Evolutionary conservation across 2,888 invertebrate genomes (phyloP).

Genomic region (Ectropis crepuscularia): DNA sequence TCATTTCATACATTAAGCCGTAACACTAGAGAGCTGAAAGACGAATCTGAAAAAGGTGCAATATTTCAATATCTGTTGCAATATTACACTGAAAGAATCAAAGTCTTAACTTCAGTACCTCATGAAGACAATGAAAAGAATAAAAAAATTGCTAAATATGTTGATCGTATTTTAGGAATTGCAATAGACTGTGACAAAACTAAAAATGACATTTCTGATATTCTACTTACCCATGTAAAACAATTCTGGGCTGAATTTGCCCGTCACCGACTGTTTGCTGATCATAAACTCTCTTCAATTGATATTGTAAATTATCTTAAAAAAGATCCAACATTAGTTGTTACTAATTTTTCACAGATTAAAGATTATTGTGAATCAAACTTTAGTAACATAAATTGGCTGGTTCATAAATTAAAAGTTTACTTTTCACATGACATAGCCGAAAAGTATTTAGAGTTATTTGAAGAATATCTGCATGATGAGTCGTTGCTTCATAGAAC

Average conservation of each 20-base stretch:
- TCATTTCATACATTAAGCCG: conserved; percentile 24
- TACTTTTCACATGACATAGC: conserved; percentile 61
- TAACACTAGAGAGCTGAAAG: no score
- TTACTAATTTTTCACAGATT: conserved; percentile 36
- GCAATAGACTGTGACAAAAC: conserved; percentile 48
- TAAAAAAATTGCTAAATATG: conserved; percentile 36
- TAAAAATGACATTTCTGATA: conserved; percentile 53
- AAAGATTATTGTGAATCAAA: conserved; percentile 26
- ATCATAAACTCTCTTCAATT: conserved; percentile 33
- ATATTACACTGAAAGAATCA: conserved; percentile 48
- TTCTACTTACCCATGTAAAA: conserved; percentile 50
- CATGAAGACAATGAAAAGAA: conserved; percentile 39
- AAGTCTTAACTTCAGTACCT: conserved; percentile 36
- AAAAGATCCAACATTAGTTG: conserved; percentile 40
- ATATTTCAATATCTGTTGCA: conserved; percentile 48
- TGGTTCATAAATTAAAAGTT: conserved; percentile 58
- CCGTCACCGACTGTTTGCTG: conserved; percentile 15
- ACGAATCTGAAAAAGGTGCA: conserved; percentile 37
- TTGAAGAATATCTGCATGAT: conserved; percentile 39
- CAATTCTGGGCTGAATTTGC: conserved; percentile 41
- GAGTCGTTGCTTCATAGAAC: conserved; percentile 16
- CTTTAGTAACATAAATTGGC: conserved; percentile 40
- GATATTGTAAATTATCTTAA: conserved; percentile 46
- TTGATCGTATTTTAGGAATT: conserved; percentile 42
- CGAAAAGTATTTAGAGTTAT: conserved; percentile 50